phyloP scores from a whole-genome alignment of 64 coral and sea anemone species.

The Platygyra sinensis region DNA sequence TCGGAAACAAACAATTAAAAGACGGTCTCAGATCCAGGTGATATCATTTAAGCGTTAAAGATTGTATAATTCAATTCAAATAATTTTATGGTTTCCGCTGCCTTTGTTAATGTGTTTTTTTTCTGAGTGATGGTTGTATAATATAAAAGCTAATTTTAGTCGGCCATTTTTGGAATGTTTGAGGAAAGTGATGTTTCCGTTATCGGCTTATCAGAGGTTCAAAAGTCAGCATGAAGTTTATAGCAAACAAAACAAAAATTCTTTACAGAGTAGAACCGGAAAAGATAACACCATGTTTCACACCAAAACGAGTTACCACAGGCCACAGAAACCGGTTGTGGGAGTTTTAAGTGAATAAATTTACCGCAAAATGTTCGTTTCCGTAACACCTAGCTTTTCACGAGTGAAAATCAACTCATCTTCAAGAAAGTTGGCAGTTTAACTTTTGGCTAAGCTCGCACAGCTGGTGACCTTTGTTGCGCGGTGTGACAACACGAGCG shows the following conservation, averaged over 20 bases:
- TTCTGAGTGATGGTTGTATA: no score
- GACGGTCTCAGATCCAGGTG: no score
- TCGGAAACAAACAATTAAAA: not conserved
- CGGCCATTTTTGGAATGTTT: conserved; percentile 3
- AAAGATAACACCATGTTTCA: not conserved
- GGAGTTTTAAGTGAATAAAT: not conserved
- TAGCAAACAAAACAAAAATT: not conserved
- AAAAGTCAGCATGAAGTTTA: conserved; percentile 32
- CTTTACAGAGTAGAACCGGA: not conserved
- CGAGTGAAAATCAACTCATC: not conserved
- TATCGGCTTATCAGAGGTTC: conserved; percentile 15
- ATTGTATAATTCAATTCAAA: no score
- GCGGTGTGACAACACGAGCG: not conserved
- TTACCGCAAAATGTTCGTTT: not conserved
- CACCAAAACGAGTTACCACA: not conserved
- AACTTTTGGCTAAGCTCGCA: not conserved
- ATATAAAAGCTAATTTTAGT: not conserved
- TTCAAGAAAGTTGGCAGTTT: not conserved
- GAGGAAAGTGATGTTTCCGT: conserved; percentile 22
- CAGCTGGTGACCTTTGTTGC: not conserved
- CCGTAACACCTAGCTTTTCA: not conserved
- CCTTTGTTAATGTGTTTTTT: no score
- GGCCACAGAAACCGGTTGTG: not conserved
- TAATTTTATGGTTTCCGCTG: no score
- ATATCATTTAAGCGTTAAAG: no score